Conservation (phyloP, 2,113 vertebrate genomes). For the Myotis brandtii region DNA sequence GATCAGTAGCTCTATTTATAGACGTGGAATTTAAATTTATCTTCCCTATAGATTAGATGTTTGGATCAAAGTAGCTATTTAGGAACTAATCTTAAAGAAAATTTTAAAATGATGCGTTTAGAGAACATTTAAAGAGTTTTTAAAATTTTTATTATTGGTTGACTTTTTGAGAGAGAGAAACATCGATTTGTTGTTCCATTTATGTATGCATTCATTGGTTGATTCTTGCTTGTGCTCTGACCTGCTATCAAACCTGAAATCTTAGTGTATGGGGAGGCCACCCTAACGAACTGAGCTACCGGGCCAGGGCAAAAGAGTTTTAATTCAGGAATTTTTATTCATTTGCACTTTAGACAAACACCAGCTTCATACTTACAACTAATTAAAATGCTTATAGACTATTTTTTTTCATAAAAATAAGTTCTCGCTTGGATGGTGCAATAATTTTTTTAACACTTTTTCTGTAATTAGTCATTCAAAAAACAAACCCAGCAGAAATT, state of each 20-base stretch:
- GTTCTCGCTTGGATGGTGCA: not conserved
- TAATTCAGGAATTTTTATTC: conserved; percentile 42
- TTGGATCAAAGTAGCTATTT: conserved; percentile 6
- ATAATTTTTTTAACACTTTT: not conserved
- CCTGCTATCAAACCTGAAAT: not conserved
- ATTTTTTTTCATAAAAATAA: conserved; percentile 31
- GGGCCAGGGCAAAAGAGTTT: not conserved
- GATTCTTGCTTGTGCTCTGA: not conserved
- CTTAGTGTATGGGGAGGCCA: not conserved
- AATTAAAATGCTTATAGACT: conserved; percentile 26
- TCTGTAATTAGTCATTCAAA: not conserved
- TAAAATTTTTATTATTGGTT: conserved; percentile 8
- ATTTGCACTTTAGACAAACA: conserved; percentile 56
- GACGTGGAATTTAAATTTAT: conserved; percentile 56
- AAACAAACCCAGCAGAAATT: conserved; percentile 21
- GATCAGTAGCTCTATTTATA: conserved; percentile 29
- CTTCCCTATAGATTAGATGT: conserved; percentile 65
- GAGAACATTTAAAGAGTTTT: conserved; percentile 47
- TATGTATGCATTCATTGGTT: not conserved
- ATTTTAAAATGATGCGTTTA: not conserved
- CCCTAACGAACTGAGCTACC: not conserved
- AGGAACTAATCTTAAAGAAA: conserved; percentile 57
- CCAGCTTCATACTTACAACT: conserved; percentile 45
- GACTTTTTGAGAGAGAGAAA: not conserved
- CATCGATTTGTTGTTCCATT: not conserved